Percentiles rank a stretch among this genome's conserved stretches.
These are phyloP conservation scores for Lonchura striata DNA, from an alignment of 2,113 vertebrate genomes.

Conservation along the genomic window DNA sequence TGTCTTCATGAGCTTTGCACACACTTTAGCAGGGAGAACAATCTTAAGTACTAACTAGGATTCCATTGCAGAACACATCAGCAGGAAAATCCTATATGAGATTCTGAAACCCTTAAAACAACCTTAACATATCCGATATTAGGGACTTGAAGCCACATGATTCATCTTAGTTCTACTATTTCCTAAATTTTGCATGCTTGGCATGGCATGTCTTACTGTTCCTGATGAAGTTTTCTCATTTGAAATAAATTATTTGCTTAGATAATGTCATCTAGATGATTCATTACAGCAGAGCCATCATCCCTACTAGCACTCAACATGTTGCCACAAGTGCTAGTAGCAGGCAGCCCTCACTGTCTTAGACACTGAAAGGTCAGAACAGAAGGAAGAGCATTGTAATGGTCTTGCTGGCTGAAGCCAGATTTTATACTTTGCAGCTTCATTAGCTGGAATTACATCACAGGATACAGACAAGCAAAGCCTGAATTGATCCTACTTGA, in stretches of 20 bases:
- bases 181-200: not conserved
- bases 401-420: not conserved
- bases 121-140: not conserved
- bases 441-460: slow-evolving; percentile 55
- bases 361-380: not conserved
- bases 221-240: not conserved
- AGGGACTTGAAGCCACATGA: not conserved
- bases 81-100: not conserved
- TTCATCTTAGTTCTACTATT: not conserved
- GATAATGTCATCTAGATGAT: not conserved
- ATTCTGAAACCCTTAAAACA: not conserved
- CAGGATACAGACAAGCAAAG: slow-evolving; percentile 20
- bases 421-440: slow-evolving; percentile 30
- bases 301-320: not conserved
- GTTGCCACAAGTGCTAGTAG: not conserved
- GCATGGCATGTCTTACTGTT: not conserved
- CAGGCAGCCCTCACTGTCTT: not conserved
- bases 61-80: not conserved
- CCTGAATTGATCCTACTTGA: slow-evolving; percentile 43
- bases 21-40: not conserved
- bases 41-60: not conserved
- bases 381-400: slow-evolving; percentile 16
- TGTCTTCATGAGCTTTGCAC: not conserved
- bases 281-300: not conserved
- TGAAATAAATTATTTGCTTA: not conserved